Conservation (phyloP, 1,140 invertebrate species). For the Cherax destructor region DNA sequence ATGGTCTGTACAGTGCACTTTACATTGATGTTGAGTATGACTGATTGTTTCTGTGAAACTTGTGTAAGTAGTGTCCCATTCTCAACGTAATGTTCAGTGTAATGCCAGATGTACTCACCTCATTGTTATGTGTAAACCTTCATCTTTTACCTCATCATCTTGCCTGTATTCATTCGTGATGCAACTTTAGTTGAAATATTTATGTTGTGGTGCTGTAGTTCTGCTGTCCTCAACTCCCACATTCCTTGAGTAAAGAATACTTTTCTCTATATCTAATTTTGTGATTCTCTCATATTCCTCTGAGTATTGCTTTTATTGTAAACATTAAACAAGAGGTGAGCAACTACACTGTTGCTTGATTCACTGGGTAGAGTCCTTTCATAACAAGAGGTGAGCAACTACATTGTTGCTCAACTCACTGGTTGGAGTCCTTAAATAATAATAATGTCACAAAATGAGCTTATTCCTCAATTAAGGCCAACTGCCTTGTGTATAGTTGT, state of each 20-base stretch:
- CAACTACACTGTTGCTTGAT: not conserved
- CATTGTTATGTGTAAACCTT: constrained; percentile 59
- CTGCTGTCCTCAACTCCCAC: not conserved
- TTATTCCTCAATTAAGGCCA: not conserved
- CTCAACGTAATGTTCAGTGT: constrained; percentile 65
- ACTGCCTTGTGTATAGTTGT: not conserved
- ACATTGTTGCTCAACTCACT: not conserved
- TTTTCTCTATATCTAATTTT: constrained; percentile 1
- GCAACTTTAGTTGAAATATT: constrained; percentile 37
- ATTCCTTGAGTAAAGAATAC: not conserved
- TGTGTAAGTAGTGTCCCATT: constrained; percentile 65
- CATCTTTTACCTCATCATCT: constrained; percentile 49
- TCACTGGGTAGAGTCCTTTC: not conserved
- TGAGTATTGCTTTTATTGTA: not conserved
- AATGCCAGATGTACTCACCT: constrained; percentile 60
- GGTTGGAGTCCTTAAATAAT: not conserved
- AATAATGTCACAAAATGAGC: not conserved
- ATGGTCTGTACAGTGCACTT: constrained; percentile 59
- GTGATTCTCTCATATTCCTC: not conserved
- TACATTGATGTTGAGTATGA: constrained; percentile 60
- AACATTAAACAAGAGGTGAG: not conserved
- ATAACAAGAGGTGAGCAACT: not conserved
- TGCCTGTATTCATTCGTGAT: constrained; percentile 39
- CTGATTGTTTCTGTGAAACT: constrained; percentile 68
- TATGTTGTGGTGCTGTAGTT: constrained; percentile 58